A percentile compares a stretch with the other conserved stretches of the same genome.
phyloP scores from a whole-genome alignment of 2,888 invertebrate species.

The Gasteruption jaculator region DNA sequence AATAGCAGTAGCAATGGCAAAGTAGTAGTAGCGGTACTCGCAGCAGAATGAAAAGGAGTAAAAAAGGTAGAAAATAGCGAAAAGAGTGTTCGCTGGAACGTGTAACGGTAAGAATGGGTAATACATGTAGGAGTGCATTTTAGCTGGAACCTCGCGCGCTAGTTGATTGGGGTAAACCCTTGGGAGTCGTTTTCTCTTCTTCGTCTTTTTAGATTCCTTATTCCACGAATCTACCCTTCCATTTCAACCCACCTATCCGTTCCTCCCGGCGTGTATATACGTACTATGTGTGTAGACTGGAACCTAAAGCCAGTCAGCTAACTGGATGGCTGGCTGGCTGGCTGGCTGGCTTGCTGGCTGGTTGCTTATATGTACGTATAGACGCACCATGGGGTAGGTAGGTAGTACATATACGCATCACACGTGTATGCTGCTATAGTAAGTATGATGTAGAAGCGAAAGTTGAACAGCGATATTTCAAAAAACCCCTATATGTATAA shows the following conservation, averaged over 20 bases:
- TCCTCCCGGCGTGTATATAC: constrained; percentile 13
- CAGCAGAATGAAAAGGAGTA: neutral
- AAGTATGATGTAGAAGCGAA: no score
- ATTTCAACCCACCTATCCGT: constrained; percentile 1
- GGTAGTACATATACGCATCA: neutral
- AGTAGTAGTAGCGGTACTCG: neutral
- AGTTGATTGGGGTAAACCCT: constrained; percentile 43
- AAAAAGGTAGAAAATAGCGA: constrained; percentile 17
- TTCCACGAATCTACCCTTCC: constrained; percentile 20
- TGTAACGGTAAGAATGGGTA: no score
- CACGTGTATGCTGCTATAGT: no score
- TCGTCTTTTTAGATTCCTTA: constrained; percentile 33
- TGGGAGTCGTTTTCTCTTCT: constrained; percentile 38
- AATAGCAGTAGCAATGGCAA: no score
- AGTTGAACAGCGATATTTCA: no score
- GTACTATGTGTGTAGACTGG: no score
- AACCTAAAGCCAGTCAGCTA: no score
- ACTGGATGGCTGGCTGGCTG: no score
- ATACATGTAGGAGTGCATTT: constrained; percentile 35
- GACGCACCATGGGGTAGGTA: constrained; percentile 14
- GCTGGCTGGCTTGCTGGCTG: no score
- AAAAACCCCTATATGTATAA: no score
- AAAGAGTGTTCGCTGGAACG: no score
- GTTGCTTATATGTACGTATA: constrained; percentile 15
- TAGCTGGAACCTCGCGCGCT: constrained; percentile 20